Evolutionary conservation across 2,888 invertebrate species (phyloP).

Genomic region (Tupiocoris notatus): DNA sequence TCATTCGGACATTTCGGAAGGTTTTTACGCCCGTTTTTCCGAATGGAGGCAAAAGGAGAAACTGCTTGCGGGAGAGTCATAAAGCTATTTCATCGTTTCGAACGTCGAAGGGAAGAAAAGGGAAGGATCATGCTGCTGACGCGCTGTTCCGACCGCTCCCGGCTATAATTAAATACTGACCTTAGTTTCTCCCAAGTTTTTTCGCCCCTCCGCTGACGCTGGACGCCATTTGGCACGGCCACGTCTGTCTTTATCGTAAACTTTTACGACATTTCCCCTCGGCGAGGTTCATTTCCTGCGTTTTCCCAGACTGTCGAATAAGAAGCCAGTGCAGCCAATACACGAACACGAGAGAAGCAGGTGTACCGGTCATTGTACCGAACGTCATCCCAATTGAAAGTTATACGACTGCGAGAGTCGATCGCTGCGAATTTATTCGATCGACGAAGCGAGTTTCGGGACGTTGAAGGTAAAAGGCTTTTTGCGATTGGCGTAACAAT

Average conservation of each 20-base stretch:
- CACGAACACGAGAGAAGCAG: neutral
- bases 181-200: conserved; percentile 6
- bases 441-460: neutral
- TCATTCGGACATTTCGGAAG: conserved; percentile 13
- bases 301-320: neutral
- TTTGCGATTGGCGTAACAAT: neutral
- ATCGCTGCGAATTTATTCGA: neutral
- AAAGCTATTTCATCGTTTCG: conserved; percentile 34
- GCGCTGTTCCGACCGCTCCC: neutral
- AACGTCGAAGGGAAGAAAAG: conserved; percentile 1
- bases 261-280: conserved; percentile 5
- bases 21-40: conserved; percentile 16
- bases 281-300: neutral
- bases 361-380: neutral
- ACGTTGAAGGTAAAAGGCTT: neutral
- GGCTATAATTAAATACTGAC: conserved; percentile 33
- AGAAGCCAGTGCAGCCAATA: neutral
- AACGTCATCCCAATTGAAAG: neutral
- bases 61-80: conserved; percentile 17
- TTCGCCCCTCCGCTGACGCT: neutral
- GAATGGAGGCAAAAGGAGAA: neutral
- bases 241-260: conserved; percentile 16
- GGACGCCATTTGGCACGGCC: neutral
- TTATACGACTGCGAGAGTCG: neutral
- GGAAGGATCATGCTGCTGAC: conserved; percentile 24